Evolutionary conservation across 2,113 vertebrate genomes (phyloP).

Genomic region (Peromyscus californicus): DNA sequence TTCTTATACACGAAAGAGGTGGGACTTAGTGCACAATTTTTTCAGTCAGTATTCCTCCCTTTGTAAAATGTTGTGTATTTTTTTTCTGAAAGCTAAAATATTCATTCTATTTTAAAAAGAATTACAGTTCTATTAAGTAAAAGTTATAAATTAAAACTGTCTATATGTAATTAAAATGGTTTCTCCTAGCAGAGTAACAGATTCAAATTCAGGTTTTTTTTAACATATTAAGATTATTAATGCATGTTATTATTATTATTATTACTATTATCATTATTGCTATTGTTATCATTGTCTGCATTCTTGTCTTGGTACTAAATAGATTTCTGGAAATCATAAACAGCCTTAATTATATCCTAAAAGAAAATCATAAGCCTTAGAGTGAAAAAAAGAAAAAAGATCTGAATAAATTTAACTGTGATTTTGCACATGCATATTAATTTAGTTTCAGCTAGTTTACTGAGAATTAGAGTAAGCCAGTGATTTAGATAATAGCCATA

Average conservation of each 20-base stretch:
- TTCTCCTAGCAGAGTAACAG: constrained; percentile 52
- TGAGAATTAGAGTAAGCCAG: constrained; percentile 58
- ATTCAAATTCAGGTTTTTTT: constrained; percentile 47
- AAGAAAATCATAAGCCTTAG: constrained; percentile 48
- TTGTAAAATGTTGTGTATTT: constrained; percentile 41
- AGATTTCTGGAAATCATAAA: constrained; percentile 63
- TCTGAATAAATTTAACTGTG: constrained; percentile 49
- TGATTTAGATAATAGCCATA: constrained; percentile 30
- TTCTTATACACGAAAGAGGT: constrained; percentile 68
- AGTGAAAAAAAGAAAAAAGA: constrained; percentile 33
- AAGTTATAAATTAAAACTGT: constrained; percentile 64
- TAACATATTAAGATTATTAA: constrained; percentile 36
- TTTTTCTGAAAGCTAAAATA: constrained; percentile 46
- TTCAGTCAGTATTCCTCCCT: constrained; percentile 62
- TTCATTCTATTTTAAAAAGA: constrained; percentile 34
- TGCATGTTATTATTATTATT: constrained; percentile 44
- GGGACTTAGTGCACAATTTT: constrained; percentile 44
- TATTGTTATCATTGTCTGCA: constrained; percentile 19
- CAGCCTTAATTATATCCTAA: constrained; percentile 30
- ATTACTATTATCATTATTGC: background rate
- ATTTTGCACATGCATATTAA: constrained; percentile 51
- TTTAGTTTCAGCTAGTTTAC: constrained; percentile 55
- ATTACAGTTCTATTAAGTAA: constrained; percentile 48
- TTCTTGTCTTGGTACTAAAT: constrained; percentile 22
- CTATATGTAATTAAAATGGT: constrained; percentile 52